Evolutionary conservation across 1,140 invertebrate genomes (phyloP).

Genomic region (Mercenaria mercenaria): DNA sequence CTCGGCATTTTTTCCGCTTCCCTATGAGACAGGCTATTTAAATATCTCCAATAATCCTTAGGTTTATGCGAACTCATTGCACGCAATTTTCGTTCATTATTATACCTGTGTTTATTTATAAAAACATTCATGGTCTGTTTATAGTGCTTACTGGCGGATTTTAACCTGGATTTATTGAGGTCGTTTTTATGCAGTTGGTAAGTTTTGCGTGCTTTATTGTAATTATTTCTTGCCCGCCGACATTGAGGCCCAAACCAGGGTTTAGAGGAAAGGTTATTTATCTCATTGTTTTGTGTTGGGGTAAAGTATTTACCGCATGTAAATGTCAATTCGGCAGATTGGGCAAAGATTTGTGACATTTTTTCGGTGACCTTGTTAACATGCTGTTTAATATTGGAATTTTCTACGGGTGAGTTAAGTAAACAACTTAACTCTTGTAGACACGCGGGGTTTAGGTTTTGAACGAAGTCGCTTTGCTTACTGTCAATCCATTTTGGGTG

Average conservation of each 20-base stretch:
- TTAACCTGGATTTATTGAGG: background rate
- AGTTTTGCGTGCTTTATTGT: background rate
- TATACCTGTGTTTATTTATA: background rate
- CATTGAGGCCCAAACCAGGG: background rate
- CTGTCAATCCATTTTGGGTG: background rate
- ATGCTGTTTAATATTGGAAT: background rate
- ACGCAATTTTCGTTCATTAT: background rate
- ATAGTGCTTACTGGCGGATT: background rate
- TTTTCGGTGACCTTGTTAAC: background rate
- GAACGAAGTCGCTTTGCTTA: background rate
- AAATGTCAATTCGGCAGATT: background rate
- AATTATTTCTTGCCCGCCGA: background rate
- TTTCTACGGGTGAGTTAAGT: background rate
- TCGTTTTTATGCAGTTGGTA: background rate
- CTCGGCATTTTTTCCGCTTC: background rate
- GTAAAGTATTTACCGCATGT: background rate
- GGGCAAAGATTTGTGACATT: background rate
- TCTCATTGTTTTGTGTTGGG: background rate
- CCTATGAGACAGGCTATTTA: background rate
- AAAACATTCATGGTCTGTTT: conserved; percentile 10
- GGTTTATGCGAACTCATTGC: background rate
- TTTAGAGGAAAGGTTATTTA: background rate
- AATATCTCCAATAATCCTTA: background rate
- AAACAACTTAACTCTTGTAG: background rate
- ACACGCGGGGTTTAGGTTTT: background rate